These are phyloP conservation scores for Alethe castanea DNA, from an alignment of 2,113 vertebrate species.

Conservation along the genomic window DNA sequence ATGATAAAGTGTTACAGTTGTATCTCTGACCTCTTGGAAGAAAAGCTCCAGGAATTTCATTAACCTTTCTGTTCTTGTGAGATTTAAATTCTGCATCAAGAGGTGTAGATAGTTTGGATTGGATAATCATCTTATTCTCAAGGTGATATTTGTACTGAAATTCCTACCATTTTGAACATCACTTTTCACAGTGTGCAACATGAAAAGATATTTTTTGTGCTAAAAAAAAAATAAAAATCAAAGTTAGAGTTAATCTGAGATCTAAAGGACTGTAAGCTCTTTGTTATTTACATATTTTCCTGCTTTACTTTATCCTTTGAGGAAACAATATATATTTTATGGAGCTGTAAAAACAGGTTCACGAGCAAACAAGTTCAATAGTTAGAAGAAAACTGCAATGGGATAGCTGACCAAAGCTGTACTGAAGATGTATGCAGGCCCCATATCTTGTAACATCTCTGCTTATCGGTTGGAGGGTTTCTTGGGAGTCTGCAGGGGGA, in stretches of 20 bases:
- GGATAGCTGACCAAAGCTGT: background rate
- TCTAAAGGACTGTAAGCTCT: background rate
- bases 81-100: background rate
- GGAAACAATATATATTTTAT: background rate
- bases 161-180: background rate
- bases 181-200: background rate
- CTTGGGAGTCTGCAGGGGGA: background rate
- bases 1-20: background rate
- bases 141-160: background rate
- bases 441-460: background rate
- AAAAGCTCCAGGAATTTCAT: slow-evolving; percentile 8
- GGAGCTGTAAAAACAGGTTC: background rate
- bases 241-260: background rate
- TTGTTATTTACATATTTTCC: background rate
- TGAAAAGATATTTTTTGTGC: background rate
- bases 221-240: background rate
- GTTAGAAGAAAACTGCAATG: background rate
- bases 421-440: background rate
- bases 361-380: background rate
- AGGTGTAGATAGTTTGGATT: background rate
- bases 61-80: background rate
- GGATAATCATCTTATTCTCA: background rate
- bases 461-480: background rate
- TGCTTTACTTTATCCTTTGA: background rate
- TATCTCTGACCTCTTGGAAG: background rate